A percentile compares a stretch with the other conserved stretches of the same genome.
Evolutionary conservation across 92 coral and sea anemone species (phyloP).

Genomic region (Heteractis magnifica): DNA sequence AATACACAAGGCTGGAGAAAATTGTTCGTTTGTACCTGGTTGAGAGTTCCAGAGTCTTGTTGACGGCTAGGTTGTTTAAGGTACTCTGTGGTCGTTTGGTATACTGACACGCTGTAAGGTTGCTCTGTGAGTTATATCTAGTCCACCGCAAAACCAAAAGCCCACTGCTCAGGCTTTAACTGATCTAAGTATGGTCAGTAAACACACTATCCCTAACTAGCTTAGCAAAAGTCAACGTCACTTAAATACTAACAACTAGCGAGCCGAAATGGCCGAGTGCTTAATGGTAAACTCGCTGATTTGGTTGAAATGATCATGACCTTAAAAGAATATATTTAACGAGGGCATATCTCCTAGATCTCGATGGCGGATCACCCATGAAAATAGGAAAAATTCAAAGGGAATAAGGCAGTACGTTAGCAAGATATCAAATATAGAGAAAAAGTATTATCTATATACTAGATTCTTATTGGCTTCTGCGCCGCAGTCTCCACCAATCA

Average conservation of each 20-base stretch:
- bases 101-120: background rate
- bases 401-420: background rate
- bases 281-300: background rate
- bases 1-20: background rate
- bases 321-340: background rate
- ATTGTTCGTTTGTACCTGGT: background rate
- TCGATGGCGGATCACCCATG: background rate
- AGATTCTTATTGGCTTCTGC: background rate
- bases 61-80: background rate
- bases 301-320: background rate
- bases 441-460: background rate
- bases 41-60: background rate
- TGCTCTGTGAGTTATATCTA: background rate
- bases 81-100: background rate
- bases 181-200: constrained; percentile 1
- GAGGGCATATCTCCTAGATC: background rate
- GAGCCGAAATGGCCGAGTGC: background rate
- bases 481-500: constrained; percentile 13
- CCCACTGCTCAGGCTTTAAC: background rate
- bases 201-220: background rate
- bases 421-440: background rate
- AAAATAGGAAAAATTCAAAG: background rate
- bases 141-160: background rate
- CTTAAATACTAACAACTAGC: constrained; percentile 6
- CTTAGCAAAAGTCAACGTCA: background rate